A percentile compares a stretch with the other conserved stretches of the same genome.
Conservation (phyloP, 2,797 vertebrate species). For the Myotis pilosus region DNA sequence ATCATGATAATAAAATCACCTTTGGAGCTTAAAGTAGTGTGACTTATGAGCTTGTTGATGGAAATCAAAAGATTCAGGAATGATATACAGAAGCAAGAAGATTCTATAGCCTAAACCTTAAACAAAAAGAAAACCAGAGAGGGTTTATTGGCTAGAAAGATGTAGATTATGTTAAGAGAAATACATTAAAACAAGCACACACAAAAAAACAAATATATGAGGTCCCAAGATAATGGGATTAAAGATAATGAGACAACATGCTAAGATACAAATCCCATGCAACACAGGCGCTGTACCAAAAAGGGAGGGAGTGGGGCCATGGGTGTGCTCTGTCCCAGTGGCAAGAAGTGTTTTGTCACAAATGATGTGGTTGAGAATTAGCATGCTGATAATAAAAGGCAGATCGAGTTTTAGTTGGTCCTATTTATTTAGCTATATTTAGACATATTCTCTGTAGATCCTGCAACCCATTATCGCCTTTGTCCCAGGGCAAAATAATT, state of each 20-base stretch:
- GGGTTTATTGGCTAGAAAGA: background rate
- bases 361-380: background rate
- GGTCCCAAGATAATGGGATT: background rate
- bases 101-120: background rate
- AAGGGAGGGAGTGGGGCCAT: accelerated
- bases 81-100: background rate
- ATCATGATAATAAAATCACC: background rate
- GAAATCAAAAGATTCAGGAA: background rate
- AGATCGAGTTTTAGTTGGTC: background rate
- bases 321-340: accelerated
- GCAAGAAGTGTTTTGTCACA: background rate
- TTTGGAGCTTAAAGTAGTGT: background rate
- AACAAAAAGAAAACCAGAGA: background rate
- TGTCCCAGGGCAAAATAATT: background rate
- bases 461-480: background rate
- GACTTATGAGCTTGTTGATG: background rate
- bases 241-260: background rate
- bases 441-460: background rate
- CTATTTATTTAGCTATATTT: background rate
- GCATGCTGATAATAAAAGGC: background rate
- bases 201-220: background rate
- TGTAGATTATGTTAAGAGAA: background rate
- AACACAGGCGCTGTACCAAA: background rate
- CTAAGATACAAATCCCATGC: background rate
- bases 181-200: background rate